Conservation (phyloP, 2,888 invertebrate species). For the Epiblema foenella region DNA sequence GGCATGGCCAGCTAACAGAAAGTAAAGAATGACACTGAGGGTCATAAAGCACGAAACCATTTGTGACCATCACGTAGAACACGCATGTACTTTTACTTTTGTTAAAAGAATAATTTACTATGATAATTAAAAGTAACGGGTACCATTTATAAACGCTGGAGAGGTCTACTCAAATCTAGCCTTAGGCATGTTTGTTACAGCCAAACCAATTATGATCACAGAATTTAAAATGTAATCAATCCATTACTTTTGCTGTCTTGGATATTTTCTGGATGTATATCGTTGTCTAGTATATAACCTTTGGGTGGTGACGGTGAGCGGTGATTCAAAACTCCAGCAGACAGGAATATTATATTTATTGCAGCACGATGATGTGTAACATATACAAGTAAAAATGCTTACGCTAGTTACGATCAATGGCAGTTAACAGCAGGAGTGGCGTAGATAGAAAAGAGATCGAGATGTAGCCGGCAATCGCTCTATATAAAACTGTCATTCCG, state of each 20-base stretch:
- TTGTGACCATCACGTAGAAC: conserved; percentile 59
- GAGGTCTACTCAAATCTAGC: conserved; percentile 63
- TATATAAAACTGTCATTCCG: too few relatives aligned
- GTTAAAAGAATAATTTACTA: conserved; percentile 55
- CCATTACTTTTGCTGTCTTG: conserved; percentile 68
- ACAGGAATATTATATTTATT: too few relatives aligned
- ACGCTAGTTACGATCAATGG: too few relatives aligned
- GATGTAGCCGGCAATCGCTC: too few relatives aligned
- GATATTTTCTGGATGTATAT: too few relatives aligned
- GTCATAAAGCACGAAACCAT: conserved; percentile 26
- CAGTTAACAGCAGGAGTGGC: too few relatives aligned
- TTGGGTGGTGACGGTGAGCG: too few relatives aligned
- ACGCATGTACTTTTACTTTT: conserved; percentile 45
- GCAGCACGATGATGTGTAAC: too few relatives aligned
- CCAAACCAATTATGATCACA: conserved; percentile 76
- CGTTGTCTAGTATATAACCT: too few relatives aligned
- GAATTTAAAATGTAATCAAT: conserved; percentile 84
- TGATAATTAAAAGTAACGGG: conserved; percentile 69
- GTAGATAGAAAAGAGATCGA: too few relatives aligned
- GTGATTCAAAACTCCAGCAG: too few relatives aligned
- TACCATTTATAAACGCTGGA: conserved; percentile 69
- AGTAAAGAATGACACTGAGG: neutral
- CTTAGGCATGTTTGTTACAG: conserved; percentile 68
- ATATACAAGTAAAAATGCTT: too few relatives aligned
- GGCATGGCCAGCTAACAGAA: neutral